Conservation (phyloP, 2,797 vertebrate genomes). For the Chelidonichthys spinosus region DNA sequence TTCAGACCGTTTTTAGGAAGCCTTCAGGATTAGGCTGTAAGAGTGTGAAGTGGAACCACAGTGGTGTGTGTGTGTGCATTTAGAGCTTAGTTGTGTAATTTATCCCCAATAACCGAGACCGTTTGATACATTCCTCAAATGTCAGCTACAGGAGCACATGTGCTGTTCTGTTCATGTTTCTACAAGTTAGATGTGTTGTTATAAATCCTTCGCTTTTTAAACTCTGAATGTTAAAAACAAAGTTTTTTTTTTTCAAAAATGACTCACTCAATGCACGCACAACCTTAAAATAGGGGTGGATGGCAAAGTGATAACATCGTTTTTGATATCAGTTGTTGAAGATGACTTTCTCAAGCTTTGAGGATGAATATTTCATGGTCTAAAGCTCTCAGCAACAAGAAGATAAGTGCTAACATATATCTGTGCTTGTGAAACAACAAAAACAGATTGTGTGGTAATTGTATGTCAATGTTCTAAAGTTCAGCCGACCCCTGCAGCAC, state of each 20-base stretch:
- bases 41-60: conserved; percentile 51
- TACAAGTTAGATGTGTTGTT: conserved; percentile 17
- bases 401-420: background rate
- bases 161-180: background rate
- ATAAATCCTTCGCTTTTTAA: background rate
- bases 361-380: conserved; percentile 7
- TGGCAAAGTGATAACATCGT: background rate
- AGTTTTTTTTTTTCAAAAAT: background rate
- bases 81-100: conserved; percentile 40
- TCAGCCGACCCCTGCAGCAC: background rate
- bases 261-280: background rate
- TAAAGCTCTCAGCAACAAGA: background rate
- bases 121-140: conserved; percentile 30
- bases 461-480: conserved; percentile 14
- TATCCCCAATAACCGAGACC: conserved; percentile 13
- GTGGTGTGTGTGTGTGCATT: conserved; percentile 4
- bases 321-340: background rate
- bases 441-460: background rate
- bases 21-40: conserved; percentile 45
- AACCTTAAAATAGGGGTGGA: background rate
- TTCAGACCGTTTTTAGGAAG: conserved; percentile 44
- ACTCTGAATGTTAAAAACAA: background rate
- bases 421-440: background rate
- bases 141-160: conserved; percentile 5
- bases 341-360: background rate